phyloP scores from a whole-genome alignment of 37 sponge, comb jelly and placozoan species.

The Chondrosia reniformis region DNA sequence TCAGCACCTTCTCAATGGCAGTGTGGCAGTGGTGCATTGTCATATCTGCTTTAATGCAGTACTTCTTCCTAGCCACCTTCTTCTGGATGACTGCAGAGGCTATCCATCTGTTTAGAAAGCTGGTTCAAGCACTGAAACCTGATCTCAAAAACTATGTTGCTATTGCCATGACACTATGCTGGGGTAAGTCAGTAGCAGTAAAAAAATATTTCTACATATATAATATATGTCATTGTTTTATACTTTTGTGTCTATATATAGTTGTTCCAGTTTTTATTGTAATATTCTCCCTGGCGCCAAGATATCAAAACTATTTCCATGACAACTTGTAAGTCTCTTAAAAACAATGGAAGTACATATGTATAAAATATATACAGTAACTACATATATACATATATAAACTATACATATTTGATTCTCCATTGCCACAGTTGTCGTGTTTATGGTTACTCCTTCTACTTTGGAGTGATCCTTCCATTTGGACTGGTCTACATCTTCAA shows the following conservation, averaged over 20 bases:
- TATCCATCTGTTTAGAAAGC: neutral
- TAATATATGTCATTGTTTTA: neutral
- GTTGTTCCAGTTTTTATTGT: slow-evolving; percentile 2
- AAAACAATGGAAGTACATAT: neutral
- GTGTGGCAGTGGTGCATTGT: neutral
- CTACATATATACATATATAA: too few species aligned
- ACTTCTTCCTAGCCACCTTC: neutral
- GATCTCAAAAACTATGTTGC: neutral
- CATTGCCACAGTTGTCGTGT: slow-evolving; percentile 64
- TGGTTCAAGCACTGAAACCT: neutral
- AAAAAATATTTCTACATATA: too few species aligned
- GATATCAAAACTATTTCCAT: neutral
- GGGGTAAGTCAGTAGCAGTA: neutral
- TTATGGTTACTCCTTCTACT: slow-evolving; percentile 40
- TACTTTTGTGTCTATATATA: neutral
- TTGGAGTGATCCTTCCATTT: slow-evolving; percentile 45
- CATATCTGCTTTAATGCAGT: neutral
- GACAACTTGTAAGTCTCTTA: neutral
- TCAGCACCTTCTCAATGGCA: neutral
- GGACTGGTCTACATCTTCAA: slow-evolving; percentile 47
- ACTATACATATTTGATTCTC: too few species aligned
- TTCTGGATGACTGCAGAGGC: neutral
- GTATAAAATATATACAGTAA: neutral
- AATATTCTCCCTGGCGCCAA: neutral
- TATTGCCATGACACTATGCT: neutral